Evolutionary conservation across 2,113 vertebrate genomes (phyloP), one percentile per base, ranked within the genome.

Genomic region (Anser brachyrhynchus): DNA sequence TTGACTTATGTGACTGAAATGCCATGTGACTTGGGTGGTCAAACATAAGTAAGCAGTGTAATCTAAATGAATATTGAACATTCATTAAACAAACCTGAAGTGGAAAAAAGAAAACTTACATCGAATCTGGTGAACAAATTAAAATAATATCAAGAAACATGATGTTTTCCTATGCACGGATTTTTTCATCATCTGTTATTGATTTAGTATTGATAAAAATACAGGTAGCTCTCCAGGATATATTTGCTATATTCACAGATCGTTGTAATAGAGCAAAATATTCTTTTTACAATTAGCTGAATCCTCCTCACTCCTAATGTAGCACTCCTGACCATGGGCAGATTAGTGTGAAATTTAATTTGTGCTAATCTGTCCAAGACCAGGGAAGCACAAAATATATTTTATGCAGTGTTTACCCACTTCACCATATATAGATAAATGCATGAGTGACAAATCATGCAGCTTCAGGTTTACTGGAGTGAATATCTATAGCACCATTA

Each of bases 341-440:
- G 95, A 97, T 97, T 97, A 96, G 96, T 97, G 97, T 97, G 97
- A 97, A 97, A 97, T 97, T 97, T 97, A 97, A 97, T 97, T 97
- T 97, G 87, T 84, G 96, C 96, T 97, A 97, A 97, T 97, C 97
- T 97, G 95, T 80, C 96, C 96, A 94, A 96, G 95, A 97, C 95
- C 93, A 3, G 84, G 92, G 96, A 96, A 97, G 95, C 97, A 97
- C 96, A 96, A 96, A 97, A 97, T 97, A 94, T 81, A 95, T 97
- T 97, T 97, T 96, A 94, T 96, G 87, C 88, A 7, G 83, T 97
- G 93, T 97, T 97, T 97, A 96, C 89, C 89, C 93, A 97, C 91
- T 97, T 97, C 94, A 81, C 91, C 69, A 58, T 94, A 94, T 93
- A 95, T 84, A 96, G 97, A 95, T 96, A 96, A 96, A 97, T 96